Base-by-base conservation (phyloP, 2,888 invertebrate species). In the Brachypalpus laphriformis region DNA sequence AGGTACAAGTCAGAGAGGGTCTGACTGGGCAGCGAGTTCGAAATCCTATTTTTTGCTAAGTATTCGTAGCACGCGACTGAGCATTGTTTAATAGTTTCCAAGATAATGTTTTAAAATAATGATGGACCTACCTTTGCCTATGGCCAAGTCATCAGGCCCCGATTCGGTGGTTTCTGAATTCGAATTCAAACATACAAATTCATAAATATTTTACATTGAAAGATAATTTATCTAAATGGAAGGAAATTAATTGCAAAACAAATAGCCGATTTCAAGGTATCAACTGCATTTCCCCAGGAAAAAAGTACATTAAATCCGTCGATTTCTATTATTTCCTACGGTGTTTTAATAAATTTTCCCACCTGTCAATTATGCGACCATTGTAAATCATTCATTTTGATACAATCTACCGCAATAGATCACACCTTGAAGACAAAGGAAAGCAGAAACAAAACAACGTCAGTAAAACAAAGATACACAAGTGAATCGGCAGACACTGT, bases 331-430 rank as follows among this genome's bases (percentile, higher is more conserved):
- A 59, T 77, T 65, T 61, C 42, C 57, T 57, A 61, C 25, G 49
- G 70, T 42, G 65, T 51, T 66, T 65, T 66, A 87, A 88, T 88
- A 88, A 87, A 88, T 88, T 88, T 85, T 87, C 87, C 86, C 77
- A 88, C 86, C 87, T 87, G 88, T 87, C 87, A 88, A 88, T 88
- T 88, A 88, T 74, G 87, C 87, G 81, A 82, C 87, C 86, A 88
- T 87, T 88, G 87, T 88, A 88, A 88, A 88, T 88, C 87, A 88
- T 87, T 88, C 87, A 74, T 72, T 61, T 77, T 87, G 87, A 87
- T 87, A 87, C 81, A 74, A 87, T 87, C 87, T 72, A 70, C 75
- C 75, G 82, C 87, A 87, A 87, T 87, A 82, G 87, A 86, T 87
- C 87, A 87, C 87, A 87, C 87, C 83, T 87, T 22, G 57, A 82